These are phyloP conservation scores for Caenorhabditis parvicauda DNA, from an alignment of 2,888 invertebrate genomes.

Conservation along the genomic window DNA sequence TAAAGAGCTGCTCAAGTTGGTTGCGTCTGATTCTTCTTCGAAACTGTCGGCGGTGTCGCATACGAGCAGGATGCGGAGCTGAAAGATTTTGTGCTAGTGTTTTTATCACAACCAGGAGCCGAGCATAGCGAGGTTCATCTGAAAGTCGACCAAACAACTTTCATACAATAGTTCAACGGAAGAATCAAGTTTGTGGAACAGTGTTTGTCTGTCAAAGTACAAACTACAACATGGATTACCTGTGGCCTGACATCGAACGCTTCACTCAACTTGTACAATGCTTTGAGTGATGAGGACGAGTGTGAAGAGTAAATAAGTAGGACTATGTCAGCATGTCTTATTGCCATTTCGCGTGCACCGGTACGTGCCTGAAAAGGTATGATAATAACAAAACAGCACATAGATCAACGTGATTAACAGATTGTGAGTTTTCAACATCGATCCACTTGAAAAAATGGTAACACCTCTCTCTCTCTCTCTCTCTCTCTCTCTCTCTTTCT, in stretches of 20 bases:
- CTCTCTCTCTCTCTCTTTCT: neutral
- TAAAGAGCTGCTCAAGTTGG: conserved; percentile 1
- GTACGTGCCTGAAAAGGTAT: conserved; percentile 34
- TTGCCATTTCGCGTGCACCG: conserved; percentile 42
- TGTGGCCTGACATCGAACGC: neutral
- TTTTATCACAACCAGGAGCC: neutral
- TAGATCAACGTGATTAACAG: too few relatives aligned
- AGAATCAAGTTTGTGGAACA: neutral
- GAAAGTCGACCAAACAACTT: neutral
- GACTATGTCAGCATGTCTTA: conserved; percentile 28
- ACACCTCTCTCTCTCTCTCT: conserved; percentile 12
- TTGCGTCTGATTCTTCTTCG: conserved; percentile 22
- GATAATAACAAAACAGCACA: too few relatives aligned
- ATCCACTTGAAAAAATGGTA: too few relatives aligned
- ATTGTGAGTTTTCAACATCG: too few relatives aligned
- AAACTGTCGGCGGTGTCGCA: conserved; percentile 31
- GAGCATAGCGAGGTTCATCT: too few relatives aligned
- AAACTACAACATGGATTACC: neutral
- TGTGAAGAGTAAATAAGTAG: conserved; percentile 32
- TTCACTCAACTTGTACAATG: neutral
- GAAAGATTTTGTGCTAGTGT: conserved; percentile 7
- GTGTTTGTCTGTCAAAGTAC: neutral
- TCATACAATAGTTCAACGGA: neutral
- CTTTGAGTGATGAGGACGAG: conserved; percentile 23
- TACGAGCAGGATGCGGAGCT: conserved; percentile 32